Conservation (phyloP, 2,888 invertebrate species). For the Odontomyia ornata region DNA sequence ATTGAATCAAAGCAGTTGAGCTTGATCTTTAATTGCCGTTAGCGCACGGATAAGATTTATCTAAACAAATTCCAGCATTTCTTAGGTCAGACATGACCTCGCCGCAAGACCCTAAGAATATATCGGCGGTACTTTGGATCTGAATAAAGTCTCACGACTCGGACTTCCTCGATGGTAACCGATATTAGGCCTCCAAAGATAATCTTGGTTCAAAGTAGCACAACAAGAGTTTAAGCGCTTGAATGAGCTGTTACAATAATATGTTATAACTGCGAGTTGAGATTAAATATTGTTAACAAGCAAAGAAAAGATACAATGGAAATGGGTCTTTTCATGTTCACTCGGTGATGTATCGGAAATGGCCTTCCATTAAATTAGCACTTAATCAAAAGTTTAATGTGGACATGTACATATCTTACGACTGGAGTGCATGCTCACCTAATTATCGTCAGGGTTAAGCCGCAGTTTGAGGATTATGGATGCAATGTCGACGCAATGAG, state of each 20-base stretch:
- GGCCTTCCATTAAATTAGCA: conserved; percentile 1
- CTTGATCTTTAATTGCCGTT: too few species aligned
- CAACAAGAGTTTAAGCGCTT: background rate
- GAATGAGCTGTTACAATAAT: background rate
- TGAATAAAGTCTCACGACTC: background rate
- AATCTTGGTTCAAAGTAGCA: background rate
- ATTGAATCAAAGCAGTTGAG: too few species aligned
- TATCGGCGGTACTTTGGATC: background rate
- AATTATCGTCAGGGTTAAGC: background rate
- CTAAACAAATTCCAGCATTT: background rate
- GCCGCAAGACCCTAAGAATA: background rate
- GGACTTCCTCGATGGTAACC: background rate
- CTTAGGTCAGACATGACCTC: background rate
- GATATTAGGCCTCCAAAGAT: background rate
- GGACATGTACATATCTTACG: background rate
- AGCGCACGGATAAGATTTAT: too few species aligned
- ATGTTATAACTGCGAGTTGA: background rate
- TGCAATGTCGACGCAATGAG: too few species aligned
- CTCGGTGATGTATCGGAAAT: background rate
- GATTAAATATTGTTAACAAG: background rate
- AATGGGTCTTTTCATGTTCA: background rate
- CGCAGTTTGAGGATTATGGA: background rate
- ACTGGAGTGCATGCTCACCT: background rate
- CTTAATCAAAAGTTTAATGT: background rate
- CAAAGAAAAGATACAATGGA: background rate